These are phyloP conservation scores for Heliconius hortense DNA, from an alignment of 2,888 invertebrate species.

Conservation along the genomic window DNA sequence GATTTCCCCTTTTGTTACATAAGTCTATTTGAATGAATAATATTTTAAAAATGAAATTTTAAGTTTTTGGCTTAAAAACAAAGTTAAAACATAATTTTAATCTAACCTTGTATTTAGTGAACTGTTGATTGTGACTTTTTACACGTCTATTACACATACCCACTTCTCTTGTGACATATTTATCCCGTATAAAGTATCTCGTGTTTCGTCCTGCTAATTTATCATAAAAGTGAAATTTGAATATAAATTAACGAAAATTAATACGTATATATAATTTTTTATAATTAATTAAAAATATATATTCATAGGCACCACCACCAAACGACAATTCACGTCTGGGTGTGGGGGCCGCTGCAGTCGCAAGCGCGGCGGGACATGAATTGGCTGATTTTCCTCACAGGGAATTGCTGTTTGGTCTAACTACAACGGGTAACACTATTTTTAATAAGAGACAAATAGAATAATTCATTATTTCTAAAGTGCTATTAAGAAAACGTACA, in stretches of 20 bases:
- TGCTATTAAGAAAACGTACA: too few species aligned
- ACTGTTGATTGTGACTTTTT: too few species aligned
- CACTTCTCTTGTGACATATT: neutral
- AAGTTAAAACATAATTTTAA: neutral
- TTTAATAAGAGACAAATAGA: neutral
- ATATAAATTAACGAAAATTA: too few species aligned
- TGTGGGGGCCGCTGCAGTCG: constrained; percentile 83
- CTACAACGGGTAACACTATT: constrained; percentile 81
- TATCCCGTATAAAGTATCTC: neutral
- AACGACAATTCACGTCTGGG: constrained; percentile 77
- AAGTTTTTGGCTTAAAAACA: too few species aligned
- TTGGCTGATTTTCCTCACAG: constrained; percentile 91
- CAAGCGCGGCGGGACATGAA: constrained; percentile 89
- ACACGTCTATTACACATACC: neutral
- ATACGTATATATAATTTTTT: too few species aligned
- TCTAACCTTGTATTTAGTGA: neutral
- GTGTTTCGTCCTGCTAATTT: neutral
- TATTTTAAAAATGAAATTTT: too few species aligned
- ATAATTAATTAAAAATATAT: neutral
- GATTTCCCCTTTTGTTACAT: too few species aligned
- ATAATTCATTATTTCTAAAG: too few species aligned
- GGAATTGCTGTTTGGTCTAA: constrained; percentile 92
- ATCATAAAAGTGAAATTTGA: neutral
- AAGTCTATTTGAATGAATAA: too few species aligned
- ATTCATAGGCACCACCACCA: constrained; percentile 77